Percentiles rank a stretch among this genome's conserved stretches.
Evolutionary conservation across 1,140 invertebrate genomes (phyloP).

Genomic region (Aphidius ervi): DNA sequence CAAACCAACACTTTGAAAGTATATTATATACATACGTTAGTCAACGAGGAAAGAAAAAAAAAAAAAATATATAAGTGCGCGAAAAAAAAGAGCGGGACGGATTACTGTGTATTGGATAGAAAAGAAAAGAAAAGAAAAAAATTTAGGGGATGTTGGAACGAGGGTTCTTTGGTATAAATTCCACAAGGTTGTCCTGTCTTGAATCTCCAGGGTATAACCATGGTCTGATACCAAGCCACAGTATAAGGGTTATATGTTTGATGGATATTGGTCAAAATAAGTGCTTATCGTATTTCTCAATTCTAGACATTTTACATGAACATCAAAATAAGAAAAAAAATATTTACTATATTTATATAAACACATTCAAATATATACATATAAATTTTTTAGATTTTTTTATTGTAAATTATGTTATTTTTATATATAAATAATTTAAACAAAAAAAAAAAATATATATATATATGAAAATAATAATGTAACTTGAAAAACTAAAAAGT

Average conservation of each 20-base stretch:
- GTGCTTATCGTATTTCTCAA: conserved; percentile 53
- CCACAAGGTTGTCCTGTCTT: conserved; percentile 40
- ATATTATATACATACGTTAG: no score
- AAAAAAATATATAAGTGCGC: conserved; percentile 4
- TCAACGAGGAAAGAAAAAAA: neutral
- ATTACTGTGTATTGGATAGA: neutral
- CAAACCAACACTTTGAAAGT: no score
- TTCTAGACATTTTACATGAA: no score
- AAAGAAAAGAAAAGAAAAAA: conserved; percentile 1
- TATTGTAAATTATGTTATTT: no score
- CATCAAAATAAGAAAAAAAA: no score
- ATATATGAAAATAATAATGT: no score
- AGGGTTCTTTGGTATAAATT: conserved; percentile 48
- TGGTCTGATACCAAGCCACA: conserved; percentile 20
- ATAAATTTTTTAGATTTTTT: no score
- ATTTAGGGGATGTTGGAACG: conserved; percentile 22
- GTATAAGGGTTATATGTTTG: conserved; percentile 51
- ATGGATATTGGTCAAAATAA: conserved; percentile 49
- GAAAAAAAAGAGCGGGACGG: conserved; percentile 7
- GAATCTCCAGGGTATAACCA: conserved; percentile 34
- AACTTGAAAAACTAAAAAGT: no score
- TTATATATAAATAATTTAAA: no score
- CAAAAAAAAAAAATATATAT: no score
- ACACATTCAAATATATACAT: no score
- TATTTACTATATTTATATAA: no score